Percentiles rank a stretch among this genome's conserved stretches.
These are phyloP conservation scores for Brenthis daphne DNA, from an alignment of 2,888 invertebrate genomes.

Conservation along the genomic window DNA sequence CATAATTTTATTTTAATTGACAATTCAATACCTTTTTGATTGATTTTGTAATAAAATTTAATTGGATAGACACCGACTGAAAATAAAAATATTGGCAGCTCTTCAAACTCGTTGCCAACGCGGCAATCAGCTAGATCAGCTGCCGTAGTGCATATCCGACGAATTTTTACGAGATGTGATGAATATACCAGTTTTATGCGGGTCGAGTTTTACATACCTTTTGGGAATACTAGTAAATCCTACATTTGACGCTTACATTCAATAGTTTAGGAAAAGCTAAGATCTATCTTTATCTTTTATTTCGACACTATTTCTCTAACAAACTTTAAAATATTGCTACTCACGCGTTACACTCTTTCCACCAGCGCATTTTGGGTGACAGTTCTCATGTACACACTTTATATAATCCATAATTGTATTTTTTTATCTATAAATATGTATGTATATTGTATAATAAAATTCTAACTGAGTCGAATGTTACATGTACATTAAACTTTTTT, in stretches of 20 bases:
- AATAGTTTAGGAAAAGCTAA: slow-evolving; percentile 14
- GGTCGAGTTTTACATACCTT: slow-evolving; percentile 23
- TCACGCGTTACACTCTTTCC: too few species aligned
- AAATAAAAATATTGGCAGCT: slow-evolving; percentile 44
- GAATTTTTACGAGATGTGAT: slow-evolving; percentile 37
- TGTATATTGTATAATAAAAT: too few species aligned
- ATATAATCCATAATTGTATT: too few species aligned
- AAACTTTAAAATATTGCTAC: too few species aligned
- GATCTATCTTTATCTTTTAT: neutral
- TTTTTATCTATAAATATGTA: too few species aligned
- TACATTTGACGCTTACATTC: slow-evolving; percentile 17
- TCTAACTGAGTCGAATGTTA: too few species aligned
- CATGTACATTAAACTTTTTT: too few species aligned
- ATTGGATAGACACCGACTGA: slow-evolving; percentile 41
- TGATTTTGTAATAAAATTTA: slow-evolving; percentile 36
- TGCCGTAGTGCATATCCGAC: slow-evolving; percentile 38
- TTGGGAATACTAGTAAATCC: slow-evolving; percentile 17
- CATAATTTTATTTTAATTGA: slow-evolving; percentile 8
- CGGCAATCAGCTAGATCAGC: slow-evolving; percentile 40
- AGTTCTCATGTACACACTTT: too few species aligned
- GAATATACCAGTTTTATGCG: slow-evolving; percentile 21
- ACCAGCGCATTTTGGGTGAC: too few species aligned
- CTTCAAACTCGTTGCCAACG: slow-evolving; percentile 41
- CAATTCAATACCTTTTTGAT: slow-evolving; percentile 10
- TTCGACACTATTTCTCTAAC: neutral